Conservation (phyloP, 2,113 vertebrate genomes). For the Forbesichthys agassizii region DNA sequence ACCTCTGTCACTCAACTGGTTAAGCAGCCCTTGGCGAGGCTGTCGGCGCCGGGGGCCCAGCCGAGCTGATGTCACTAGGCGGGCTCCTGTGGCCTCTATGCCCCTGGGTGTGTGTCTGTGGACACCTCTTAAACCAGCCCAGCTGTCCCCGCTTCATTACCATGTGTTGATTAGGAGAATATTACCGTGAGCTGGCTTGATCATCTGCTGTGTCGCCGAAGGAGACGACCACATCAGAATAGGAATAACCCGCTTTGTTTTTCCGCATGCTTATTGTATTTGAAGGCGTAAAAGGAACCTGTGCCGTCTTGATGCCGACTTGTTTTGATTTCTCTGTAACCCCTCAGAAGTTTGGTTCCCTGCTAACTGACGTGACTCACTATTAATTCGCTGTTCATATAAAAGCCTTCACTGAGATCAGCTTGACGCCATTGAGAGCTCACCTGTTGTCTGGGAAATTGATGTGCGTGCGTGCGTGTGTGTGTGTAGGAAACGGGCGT, state of each 20-base stretch:
- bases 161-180: slow-evolving; percentile 47
- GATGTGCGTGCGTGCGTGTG: slow-evolving; percentile 22
- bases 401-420: slow-evolving; percentile 66
- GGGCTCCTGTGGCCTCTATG: slow-evolving; percentile 33
- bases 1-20: slow-evolving; percentile 65
- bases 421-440: slow-evolving; percentile 68
- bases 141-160: slow-evolving; percentile 63
- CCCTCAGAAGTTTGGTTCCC: no score
- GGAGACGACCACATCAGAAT: neutral
- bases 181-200: slow-evolving; percentile 25
- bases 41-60: slow-evolving; percentile 18
- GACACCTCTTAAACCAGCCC: slow-evolving; percentile 53
- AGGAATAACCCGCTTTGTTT: neutral
- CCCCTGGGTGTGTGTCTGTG: slow-evolving; percentile 27
- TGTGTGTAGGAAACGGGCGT: slow-evolving; percentile 61
- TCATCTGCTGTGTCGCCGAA: slow-evolving; percentile 11
- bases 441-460: slow-evolving; percentile 59
- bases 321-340: no score
- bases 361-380: no score
- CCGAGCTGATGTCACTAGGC: slow-evolving; percentile 20
- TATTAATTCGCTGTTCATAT: slow-evolving; percentile 36
- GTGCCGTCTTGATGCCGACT: no score
- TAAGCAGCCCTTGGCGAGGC: slow-evolving; percentile 55
- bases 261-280: neutral
- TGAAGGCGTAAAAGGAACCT: no score